These are phyloP conservation scores for Hyles vespertilio DNA, from an alignment of 1,140 invertebrate genomes.

Conservation along the genomic window DNA sequence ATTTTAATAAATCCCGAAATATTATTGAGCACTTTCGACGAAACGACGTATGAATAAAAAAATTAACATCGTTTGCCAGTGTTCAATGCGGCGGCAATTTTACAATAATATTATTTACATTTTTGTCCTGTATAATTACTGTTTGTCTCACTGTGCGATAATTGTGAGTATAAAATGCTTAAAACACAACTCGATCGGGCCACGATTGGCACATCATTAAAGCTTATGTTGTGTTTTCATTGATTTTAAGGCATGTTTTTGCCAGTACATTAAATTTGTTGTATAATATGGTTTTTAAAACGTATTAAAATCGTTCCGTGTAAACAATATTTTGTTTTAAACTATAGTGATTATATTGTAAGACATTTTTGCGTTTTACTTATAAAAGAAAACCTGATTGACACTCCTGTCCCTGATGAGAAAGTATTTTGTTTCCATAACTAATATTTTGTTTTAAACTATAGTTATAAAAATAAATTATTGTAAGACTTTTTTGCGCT, in stretches of 20 bases:
- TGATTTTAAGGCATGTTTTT: conserved; percentile 1
- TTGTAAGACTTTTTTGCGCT: too few relatives aligned
- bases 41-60: not conserved
- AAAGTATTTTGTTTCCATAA: too few relatives aligned
- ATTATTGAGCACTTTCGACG: conserved; percentile 1
- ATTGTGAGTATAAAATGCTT: conserved; percentile 34
- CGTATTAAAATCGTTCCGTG: too few relatives aligned
- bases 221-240: not conserved
- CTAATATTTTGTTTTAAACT: too few relatives aligned
- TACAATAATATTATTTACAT: conserved; percentile 23
- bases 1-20: conserved; percentile 1
- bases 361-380: too few relatives aligned
- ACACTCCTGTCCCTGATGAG: too few relatives aligned
- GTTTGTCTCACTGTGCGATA: conserved; percentile 29
- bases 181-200: conserved; percentile 21
- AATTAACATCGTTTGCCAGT: not conserved
- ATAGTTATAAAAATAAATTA: too few relatives aligned
- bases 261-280: not conserved
- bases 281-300: not conserved
- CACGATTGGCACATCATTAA: not conserved
- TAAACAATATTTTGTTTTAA: too few relatives aligned
- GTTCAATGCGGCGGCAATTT: not conserved
- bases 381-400: too few relatives aligned
- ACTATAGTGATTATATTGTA: too few relatives aligned
- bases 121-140: conserved; percentile 35